Evolutionary conservation across 37 sponge, comb jelly and placozoan genomes (phyloP).

Genomic region (Aplysina aerophoba): DNA sequence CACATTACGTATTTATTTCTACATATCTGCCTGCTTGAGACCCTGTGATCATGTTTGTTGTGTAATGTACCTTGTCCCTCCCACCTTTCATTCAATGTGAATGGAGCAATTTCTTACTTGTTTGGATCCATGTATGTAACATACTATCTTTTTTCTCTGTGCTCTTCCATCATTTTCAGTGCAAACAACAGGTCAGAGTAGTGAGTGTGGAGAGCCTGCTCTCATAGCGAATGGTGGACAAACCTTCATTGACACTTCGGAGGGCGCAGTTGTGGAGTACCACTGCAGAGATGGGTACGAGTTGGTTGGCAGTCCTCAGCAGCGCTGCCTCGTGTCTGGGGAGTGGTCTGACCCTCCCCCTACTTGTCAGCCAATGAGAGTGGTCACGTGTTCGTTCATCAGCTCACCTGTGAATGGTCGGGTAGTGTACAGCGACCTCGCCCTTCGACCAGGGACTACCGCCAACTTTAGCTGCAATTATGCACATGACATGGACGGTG

Average conservation of each 20-base stretch:
- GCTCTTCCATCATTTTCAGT: too few relatives aligned
- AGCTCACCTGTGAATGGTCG: constrained; percentile 13
- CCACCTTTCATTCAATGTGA: too few relatives aligned
- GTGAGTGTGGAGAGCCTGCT: constrained; percentile 10
- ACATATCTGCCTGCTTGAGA: too few relatives aligned
- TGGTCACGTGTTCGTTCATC: neutral
- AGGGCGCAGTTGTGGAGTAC: neutral
- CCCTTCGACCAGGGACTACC: neutral
- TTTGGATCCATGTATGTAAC: too few relatives aligned
- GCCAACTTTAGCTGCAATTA: constrained; percentile 45
- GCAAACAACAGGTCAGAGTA: too few relatives aligned
- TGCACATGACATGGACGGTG: constrained; percentile 43
- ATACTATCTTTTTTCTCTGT: too few relatives aligned
- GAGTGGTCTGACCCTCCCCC: constrained; percentile 33
- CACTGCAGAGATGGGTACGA: neutral
- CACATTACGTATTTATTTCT: too few relatives aligned
- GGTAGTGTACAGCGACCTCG: neutral
- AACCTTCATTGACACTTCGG: neutral
- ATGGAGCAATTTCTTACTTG: too few relatives aligned
- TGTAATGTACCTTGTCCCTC: too few relatives aligned
- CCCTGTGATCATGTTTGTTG: too few relatives aligned
- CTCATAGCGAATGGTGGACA: neutral
- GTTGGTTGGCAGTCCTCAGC: neutral
- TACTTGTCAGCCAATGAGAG: neutral
- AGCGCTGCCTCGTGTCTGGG: constrained; percentile 12